Evolutionary conservation across 2,797 vertebrate genomes (phyloP).

Genomic region (Chromobotia macracanthus): DNA sequence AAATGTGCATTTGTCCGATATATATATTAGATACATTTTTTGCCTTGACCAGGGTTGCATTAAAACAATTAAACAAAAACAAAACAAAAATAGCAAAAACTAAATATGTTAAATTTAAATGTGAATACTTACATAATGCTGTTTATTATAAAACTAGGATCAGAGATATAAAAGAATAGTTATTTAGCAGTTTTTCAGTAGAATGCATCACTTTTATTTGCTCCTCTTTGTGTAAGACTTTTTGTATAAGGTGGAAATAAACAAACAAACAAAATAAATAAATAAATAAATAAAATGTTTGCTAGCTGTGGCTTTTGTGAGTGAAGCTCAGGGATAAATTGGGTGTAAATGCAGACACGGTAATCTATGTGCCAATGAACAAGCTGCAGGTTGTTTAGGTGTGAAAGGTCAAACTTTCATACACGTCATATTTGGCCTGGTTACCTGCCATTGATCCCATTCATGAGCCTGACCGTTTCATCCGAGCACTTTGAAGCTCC

Average conservation of each 20-base stretch:
- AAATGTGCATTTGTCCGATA: too few species aligned
- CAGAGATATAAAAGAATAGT: too few species aligned
- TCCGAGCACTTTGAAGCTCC: constrained; percentile 73
- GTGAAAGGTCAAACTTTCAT: constrained; percentile 34
- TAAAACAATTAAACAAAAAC: too few species aligned
- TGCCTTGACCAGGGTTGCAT: too few species aligned
- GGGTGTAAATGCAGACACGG: background rate
- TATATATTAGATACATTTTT: too few species aligned
- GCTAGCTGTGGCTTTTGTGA: constrained; percentile 26
- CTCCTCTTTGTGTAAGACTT: background rate
- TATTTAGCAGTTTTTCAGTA: too few species aligned
- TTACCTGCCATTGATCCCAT: constrained; percentile 63
- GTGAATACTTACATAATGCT: too few species aligned
- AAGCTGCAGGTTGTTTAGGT: background rate
- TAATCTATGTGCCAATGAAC: background rate
- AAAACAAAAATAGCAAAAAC: too few species aligned
- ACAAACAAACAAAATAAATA: too few species aligned
- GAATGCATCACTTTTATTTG: constrained; percentile 21
- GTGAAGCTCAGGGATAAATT: constrained; percentile 6
- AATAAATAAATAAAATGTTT: background rate
- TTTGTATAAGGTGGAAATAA: background rate
- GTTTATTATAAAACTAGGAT: too few species aligned
- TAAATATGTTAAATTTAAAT: too few species aligned
- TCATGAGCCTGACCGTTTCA: constrained; percentile 65
- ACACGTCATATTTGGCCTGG: constrained; percentile 4